Evolutionary conservation across 2,888 invertebrate genomes (phyloP).

Genomic region (Mesorhabditis spiculigera): DNA sequence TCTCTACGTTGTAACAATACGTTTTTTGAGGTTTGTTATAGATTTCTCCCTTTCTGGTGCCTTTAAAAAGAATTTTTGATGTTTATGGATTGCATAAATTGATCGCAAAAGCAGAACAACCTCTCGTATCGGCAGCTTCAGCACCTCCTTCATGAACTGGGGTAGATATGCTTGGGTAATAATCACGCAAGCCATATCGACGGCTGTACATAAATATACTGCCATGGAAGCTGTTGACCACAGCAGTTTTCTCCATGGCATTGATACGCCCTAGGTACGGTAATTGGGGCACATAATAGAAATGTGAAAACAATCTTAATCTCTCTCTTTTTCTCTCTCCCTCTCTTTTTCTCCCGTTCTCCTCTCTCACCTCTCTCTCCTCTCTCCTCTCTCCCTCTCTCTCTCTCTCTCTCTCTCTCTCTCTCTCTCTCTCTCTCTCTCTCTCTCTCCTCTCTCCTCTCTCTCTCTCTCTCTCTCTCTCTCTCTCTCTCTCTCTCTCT

Average conservation of each 20-base stretch:
- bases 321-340: not conserved
- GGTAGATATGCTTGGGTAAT: not conserved
- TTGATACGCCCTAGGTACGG: not conserved
- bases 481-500: constrained; percentile 11
- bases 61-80: not conserved
- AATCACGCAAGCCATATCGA: not conserved
- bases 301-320: not conserved
- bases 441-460: constrained; percentile 12
- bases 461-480: constrained; percentile 12
- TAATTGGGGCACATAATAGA: not conserved
- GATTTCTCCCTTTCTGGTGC: not conserved
- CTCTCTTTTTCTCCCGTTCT: not conserved
- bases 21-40: too few species aligned
- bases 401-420: constrained; percentile 10
- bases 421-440: constrained; percentile 13
- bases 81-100: not conserved
- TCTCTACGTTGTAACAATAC: too few species aligned
- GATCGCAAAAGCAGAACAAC: not conserved
- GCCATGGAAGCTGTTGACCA: not conserved
- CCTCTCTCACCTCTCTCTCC: constrained; percentile 8
- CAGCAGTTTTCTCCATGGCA: not conserved
- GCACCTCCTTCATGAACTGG: not conserved
- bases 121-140: not conserved
- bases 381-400: constrained; percentile 12
- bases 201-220: not conserved